Conservation (phyloP, 2,888 invertebrate species). For the Ectemnius continuus region DNA sequence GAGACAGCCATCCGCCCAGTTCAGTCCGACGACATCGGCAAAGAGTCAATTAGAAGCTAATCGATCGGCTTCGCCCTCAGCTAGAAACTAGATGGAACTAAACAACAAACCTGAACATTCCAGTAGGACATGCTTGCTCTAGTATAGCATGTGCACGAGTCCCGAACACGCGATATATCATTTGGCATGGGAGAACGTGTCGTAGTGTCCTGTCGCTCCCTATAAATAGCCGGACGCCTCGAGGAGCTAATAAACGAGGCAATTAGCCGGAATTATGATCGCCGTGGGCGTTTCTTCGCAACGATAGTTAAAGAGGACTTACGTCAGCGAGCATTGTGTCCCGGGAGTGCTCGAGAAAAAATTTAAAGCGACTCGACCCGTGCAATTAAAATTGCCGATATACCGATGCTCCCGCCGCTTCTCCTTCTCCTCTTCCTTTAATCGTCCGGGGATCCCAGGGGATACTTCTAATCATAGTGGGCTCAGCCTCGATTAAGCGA, state of each 20-base stretch:
- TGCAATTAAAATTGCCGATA: constrained; percentile 55
- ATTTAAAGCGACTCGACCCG: constrained; percentile 61
- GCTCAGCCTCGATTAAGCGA: not conserved
- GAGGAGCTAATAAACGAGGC: constrained; percentile 66
- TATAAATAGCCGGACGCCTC: constrained; percentile 59
- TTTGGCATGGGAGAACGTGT: constrained; percentile 19
- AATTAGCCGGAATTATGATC: constrained; percentile 70
- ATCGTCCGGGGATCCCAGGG: constrained; percentile 9
- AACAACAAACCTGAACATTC: not conserved
- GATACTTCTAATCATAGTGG: constrained; percentile 10
- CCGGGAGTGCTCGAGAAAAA: constrained; percentile 32
- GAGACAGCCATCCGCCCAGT: constrained; percentile 17
- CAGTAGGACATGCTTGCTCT: not conserved
- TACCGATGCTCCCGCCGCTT: constrained; percentile 11
- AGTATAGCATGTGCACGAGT: not conserved
- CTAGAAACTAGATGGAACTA: not conserved
- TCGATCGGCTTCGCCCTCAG: constrained; percentile 32
- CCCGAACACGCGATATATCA: constrained; percentile 28
- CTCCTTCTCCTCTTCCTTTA: not conserved
- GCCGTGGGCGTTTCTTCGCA: constrained; percentile 61
- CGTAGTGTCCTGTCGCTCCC: constrained; percentile 28
- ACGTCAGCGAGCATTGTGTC: constrained; percentile 58
- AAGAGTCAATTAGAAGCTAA: constrained; percentile 56
- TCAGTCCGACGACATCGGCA: constrained; percentile 25
- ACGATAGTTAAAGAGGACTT: constrained; percentile 53